phyloP scores from a whole-genome alignment of 1,140 invertebrate genomes.

The Leptinotarsa undecemlineata region DNA sequence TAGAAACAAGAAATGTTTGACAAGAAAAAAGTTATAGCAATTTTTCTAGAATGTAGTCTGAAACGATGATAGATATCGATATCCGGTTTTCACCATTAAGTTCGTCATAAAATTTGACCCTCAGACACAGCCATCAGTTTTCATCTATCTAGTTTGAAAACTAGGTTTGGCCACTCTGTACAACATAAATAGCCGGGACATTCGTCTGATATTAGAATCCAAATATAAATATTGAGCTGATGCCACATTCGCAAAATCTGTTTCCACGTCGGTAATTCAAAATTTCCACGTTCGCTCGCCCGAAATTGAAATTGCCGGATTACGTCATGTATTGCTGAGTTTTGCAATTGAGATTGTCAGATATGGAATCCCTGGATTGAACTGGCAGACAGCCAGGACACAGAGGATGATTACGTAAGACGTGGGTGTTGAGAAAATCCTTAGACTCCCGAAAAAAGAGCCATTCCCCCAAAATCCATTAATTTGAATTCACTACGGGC shows the following conservation, averaged over 20 bases:
- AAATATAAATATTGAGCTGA: background rate
- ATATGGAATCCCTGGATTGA: constrained; percentile 5
- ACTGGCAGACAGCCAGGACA: background rate
- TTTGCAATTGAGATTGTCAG: background rate
- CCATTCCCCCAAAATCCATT: too few species aligned
- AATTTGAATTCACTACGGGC: too few species aligned
- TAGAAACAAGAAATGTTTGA: background rate
- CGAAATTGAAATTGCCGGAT: constrained; percentile 7
- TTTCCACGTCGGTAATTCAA: background rate
- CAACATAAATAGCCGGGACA: too few species aligned
- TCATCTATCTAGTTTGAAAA: too few species aligned
- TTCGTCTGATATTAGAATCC: too few species aligned
- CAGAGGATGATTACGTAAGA: background rate
- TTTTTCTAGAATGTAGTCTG: background rate
- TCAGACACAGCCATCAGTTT: too few species aligned
- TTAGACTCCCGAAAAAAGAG: too few species aligned
- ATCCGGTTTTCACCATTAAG: too few species aligned
- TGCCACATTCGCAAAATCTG: background rate
- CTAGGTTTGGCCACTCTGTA: too few species aligned
- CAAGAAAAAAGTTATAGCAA: background rate
- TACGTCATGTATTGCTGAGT: background rate
- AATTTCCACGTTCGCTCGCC: background rate
- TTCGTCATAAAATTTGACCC: too few species aligned
- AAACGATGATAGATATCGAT: too few species aligned
- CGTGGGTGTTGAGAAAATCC: background rate